Base-by-base conservation (phyloP, 2,888 invertebrate genomes). In the Sthenelais limicola region DNA sequence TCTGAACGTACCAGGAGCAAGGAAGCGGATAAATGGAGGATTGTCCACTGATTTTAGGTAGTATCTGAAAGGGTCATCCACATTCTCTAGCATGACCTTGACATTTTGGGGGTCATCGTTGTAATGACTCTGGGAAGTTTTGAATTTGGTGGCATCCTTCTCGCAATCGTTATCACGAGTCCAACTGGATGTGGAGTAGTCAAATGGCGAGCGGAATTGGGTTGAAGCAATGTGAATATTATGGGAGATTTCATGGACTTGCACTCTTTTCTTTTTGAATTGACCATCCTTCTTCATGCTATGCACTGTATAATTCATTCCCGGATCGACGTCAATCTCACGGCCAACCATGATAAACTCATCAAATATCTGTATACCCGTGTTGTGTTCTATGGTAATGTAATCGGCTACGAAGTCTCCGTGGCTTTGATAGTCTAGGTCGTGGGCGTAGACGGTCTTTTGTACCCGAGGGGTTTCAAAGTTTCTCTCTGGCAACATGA, bases 341-440 rank as follows among this genome's bases (percentile, higher is more conserved):
- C 77, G 78, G 0, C 85, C 86, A 1, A 80, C 74, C n/a, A 86
- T 73, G 32, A 86, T 81, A 43, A 85, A 80, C 62, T 85, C 85
- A 30, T 84, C 81, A 32, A 78, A 49, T 24, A 83, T 77, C 35
- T 76, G 62, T 28, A 82, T 71, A 15, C 76, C 75, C 1, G 77
- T 77, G 68, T 76, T 75, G 73, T 81, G 81, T 68, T 79, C 78
- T n/a, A 83, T 76, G 0, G 75, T 74, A 9, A 85, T 68, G 68
- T 78, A 84, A 38, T 83, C 84, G 15, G 75, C 73, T 66, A 71
- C 48, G 68, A 74, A 77, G 26, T 73, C 47, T 9, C 78, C 78
- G 9, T 73, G 74, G 48, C 74, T 73, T 24, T 73, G 73, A 54
- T 75, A 77, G 43, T 67, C 72, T 30, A 75, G 73, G 30, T 74